Percentiles rank a stretch among this genome's conserved stretches.
Evolutionary conservation across 92 coral and sea anemone genomes (phyloP).

Genomic region (Siderastrea siderea): DNA sequence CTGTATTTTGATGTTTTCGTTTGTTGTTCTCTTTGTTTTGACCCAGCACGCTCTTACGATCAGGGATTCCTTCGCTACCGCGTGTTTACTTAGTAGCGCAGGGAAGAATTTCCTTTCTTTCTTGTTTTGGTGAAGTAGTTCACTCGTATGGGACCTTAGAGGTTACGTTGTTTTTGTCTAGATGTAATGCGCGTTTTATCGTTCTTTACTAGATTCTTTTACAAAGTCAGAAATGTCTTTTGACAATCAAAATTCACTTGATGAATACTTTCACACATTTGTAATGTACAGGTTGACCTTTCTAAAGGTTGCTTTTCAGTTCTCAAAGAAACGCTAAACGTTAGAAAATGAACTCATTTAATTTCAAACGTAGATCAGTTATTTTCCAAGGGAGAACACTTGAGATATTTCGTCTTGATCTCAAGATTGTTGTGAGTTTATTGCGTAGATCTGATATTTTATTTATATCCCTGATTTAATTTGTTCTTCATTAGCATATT

Average conservation of each 20-base stretch:
- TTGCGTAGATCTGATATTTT: not conserved
- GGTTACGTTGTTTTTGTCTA: not conserved
- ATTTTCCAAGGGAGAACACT: not conserved
- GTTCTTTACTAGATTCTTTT: not conserved
- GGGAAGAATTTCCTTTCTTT: not conserved
- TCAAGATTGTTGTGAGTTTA: not conserved
- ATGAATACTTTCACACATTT: not conserved
- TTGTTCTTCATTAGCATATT: not conserved
- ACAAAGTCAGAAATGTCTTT: not conserved
- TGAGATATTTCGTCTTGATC: not conserved
- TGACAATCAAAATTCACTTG: not conserved
- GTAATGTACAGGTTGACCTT: not conserved
- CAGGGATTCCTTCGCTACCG: slow-evolving; percentile 42
- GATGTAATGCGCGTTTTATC: not conserved
- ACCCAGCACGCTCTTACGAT: slow-evolving; percentile 1
- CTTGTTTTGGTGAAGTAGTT: not conserved
- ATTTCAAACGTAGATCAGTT: not conserved
- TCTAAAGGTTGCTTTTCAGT: not conserved
- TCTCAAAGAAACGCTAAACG: not conserved
- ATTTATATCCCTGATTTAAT: not conserved
- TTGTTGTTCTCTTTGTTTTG: slow-evolving; percentile 33
- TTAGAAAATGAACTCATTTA: not conserved
- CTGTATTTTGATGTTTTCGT: not conserved
- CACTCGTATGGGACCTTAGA: not conserved
- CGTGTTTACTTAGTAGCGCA: slow-evolving; percentile 6